These are phyloP conservation scores for Myrmophylax atrothorax DNA, from an alignment of 2,113 vertebrate genomes.

Conservation along the genomic window DNA sequence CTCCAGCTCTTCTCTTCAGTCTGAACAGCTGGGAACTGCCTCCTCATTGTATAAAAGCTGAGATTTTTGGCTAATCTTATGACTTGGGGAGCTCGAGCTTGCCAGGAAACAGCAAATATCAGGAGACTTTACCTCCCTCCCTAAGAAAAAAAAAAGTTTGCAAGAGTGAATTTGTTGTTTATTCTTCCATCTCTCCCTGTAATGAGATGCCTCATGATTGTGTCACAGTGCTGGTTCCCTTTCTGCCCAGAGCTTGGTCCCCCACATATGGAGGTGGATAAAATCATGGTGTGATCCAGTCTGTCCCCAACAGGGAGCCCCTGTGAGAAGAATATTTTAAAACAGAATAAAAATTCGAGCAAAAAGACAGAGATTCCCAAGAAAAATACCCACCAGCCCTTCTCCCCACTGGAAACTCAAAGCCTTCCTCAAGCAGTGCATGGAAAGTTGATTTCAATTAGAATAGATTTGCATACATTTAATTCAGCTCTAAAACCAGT, in stretches of 20 bases:
- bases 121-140: not conserved
- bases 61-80: not conserved
- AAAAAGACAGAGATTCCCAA: not conserved
- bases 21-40: not conserved
- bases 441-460: not conserved
- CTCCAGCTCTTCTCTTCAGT: not conserved
- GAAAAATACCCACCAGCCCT: not conserved
- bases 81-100: not conserved
- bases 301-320: not conserved
- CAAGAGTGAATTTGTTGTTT: not conserved
- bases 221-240: not conserved
- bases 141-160: not conserved
- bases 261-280: not conserved
- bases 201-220: not conserved
- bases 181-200: not conserved
- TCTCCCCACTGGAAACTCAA: not conserved
- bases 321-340: not conserved
- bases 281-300: not conserved
- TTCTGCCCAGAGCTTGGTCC: not conserved
- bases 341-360: not conserved
- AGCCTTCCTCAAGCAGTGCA: not conserved
- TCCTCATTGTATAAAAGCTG: not conserved
- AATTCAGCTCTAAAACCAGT: not conserved
- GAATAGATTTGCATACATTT: not conserved
- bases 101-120: not conserved